Evolutionary conservation across 2,888 invertebrate species (phyloP).

Genomic region (Sarcophaga caerulescens): DNA sequence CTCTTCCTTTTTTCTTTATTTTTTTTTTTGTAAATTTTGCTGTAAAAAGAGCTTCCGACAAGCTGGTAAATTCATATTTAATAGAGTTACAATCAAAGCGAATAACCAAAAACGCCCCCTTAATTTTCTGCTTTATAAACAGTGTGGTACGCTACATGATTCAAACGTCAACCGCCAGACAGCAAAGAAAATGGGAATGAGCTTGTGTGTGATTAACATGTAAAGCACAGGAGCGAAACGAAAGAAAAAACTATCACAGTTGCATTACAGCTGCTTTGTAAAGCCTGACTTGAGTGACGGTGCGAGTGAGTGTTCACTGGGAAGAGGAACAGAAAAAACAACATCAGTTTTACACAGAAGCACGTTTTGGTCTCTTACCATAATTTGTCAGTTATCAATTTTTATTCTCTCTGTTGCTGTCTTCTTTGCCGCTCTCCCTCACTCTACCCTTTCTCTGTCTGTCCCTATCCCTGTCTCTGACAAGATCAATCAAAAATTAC

Average conservation of each 20-base stretch:
- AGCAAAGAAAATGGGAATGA: not conserved
- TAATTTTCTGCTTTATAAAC: slow-evolving; percentile 19
- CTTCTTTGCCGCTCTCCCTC: too few relatives aligned
- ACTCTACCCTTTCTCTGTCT: too few relatives aligned
- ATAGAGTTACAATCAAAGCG: slow-evolving; percentile 52
- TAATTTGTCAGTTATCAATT: slow-evolving; percentile 67
- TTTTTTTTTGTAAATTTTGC: not conserved
- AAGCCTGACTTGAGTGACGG: not conserved
- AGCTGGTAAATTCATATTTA: slow-evolving; percentile 57
- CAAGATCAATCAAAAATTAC: slow-evolving; percentile 66
- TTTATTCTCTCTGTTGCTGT: slow-evolving; percentile 13
- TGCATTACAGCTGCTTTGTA: slow-evolving; percentile 26
- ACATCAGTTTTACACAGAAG: slow-evolving; percentile 22
- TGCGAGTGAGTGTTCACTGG: not conserved
- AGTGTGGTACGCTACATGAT: slow-evolving; percentile 26
- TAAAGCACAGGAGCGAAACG: slow-evolving; percentile 6
- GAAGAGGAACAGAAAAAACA: not conserved
- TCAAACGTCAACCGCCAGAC: slow-evolving; percentile 39
- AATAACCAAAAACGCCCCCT: slow-evolving; percentile 43
- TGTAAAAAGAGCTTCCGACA: slow-evolving; percentile 48
- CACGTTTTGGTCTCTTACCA: slow-evolving; percentile 52
- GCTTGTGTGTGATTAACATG: slow-evolving; percentile 36
- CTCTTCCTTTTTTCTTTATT: not conserved
- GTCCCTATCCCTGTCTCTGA: not conserved
- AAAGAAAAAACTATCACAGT: slow-evolving; percentile 19